These are phyloP conservation scores for Myotis planiceps DNA, from an alignment of 2,797 vertebrate species.

Conservation along the genomic window DNA sequence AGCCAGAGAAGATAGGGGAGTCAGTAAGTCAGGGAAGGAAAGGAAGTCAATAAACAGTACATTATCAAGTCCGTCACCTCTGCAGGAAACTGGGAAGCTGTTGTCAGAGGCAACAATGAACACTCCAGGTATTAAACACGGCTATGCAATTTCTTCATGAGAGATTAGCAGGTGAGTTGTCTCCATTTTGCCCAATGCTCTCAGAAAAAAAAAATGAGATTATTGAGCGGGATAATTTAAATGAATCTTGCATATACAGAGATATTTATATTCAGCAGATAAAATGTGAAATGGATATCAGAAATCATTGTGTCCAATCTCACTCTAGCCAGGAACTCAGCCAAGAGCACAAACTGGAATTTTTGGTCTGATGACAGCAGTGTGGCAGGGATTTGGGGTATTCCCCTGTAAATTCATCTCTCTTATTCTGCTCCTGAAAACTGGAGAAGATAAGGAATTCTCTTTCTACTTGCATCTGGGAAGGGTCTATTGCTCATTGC, in stretches of 20 bases:
- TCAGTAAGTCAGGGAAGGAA: neutral
- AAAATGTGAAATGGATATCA: neutral
- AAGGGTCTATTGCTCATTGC: neutral
- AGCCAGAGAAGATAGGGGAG: too few relatives aligned
- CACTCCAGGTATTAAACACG: neutral
- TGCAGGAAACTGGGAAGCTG: neutral
- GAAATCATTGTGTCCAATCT: neutral
- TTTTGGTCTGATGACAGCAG: neutral
- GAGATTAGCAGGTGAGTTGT: neutral
- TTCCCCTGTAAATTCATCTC: neutral
- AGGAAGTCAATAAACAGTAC: neutral
- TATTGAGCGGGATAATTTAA: conserved; percentile 3
- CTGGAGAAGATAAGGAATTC: neutral
- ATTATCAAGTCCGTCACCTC: neutral
- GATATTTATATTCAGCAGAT: conserved; percentile 1
- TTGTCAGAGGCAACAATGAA: conserved; percentile 21
- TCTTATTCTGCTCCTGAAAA: neutral
- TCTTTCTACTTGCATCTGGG: neutral
- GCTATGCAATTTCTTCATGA: neutral
- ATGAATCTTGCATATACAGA: conserved; percentile 16
- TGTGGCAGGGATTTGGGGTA: too few relatives aligned
- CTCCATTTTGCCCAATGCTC: neutral
- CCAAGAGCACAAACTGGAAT: neutral
- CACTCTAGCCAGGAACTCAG: conserved; percentile 20
- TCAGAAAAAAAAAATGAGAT: neutral